phyloP scores from a whole-genome alignment of 1,140 invertebrate species.

The Drosophila watanabei region DNA sequence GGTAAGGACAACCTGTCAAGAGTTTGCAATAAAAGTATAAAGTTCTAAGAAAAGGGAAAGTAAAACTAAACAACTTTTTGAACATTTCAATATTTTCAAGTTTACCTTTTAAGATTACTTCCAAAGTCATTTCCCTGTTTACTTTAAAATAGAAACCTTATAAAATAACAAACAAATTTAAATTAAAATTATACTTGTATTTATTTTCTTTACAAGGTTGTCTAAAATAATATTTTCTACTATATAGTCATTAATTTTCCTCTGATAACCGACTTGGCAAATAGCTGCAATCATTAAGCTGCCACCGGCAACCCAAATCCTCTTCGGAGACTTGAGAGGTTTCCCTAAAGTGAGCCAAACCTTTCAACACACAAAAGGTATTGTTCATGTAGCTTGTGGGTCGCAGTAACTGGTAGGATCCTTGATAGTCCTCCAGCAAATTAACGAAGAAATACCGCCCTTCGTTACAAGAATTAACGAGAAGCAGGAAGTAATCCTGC shows the following conservation, averaged over 20 bases:
- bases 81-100: too few species aligned
- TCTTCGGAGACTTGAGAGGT: not conserved
- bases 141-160: too few species aligned
- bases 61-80: not conserved
- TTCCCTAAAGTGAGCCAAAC: not conserved
- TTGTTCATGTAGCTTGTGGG: conserved; percentile 6
- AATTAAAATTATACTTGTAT: too few species aligned
- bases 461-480: conserved; percentile 50
- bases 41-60: not conserved
- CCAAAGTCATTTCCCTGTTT: too few species aligned
- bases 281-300: conserved; percentile 51
- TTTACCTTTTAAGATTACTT: not conserved
- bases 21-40: not conserved
- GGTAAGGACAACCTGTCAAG: conserved; percentile 34
- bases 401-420: conserved; percentile 6
- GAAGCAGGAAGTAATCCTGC: conserved; percentile 6
- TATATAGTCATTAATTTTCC: too few species aligned
- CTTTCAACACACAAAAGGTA: conserved; percentile 24
- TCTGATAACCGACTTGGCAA: conserved; percentile 3
- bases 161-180: too few species aligned
- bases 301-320: conserved; percentile 43
- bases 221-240: too few species aligned
- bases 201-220: too few species aligned
- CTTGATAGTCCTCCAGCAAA: not conserved
- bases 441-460: conserved; percentile 38